A percentile compares a stretch with the other conserved stretches of the same genome.
phyloP scores from a whole-genome alignment of 1,140 invertebrate genomes.

The Plectrocnemia conspersa region DNA sequence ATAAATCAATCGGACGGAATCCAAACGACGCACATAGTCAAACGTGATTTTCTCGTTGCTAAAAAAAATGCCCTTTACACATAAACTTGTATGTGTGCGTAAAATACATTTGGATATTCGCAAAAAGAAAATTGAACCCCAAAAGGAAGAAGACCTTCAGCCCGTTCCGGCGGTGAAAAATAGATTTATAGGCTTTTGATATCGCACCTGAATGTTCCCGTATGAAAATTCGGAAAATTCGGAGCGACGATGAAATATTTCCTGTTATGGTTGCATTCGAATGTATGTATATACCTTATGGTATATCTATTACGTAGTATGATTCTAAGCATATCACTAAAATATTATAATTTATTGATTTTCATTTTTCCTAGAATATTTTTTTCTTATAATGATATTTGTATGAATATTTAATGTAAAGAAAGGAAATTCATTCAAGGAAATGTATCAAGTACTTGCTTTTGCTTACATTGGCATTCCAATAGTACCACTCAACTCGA shows the following conservation, averaged over 20 bases:
- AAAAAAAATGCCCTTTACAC: too few relatives aligned
- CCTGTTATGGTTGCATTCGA: background rate
- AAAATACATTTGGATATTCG: constrained; percentile 18
- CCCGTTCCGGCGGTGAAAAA: constrained; percentile 7
- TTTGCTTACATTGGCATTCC: too few relatives aligned
- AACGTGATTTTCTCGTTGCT: constrained; percentile 13
- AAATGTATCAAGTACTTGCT: too few relatives aligned
- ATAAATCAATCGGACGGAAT: constrained; percentile 11
- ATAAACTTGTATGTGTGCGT: too few relatives aligned
- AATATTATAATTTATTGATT: too few relatives aligned
- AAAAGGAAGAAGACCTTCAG: background rate
- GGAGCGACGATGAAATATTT: constrained; percentile 11
- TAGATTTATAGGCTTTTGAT: constrained; percentile 25
- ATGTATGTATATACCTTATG: background rate
- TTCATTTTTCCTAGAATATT: too few relatives aligned
- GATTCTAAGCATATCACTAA: too few relatives aligned
- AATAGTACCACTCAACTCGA: too few relatives aligned
- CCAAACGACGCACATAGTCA: constrained; percentile 18
- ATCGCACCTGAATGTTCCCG: constrained; percentile 11
- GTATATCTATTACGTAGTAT: too few relatives aligned
- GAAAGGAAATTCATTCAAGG: too few relatives aligned
- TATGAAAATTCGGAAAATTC: constrained; percentile 4
- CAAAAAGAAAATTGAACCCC: constrained; percentile 16
- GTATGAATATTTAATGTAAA: too few relatives aligned
- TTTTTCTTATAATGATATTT: too few relatives aligned